These are phyloP conservation scores for Drosophila mauritiana DNA, from an alignment of 1,140 invertebrate species.

Conservation along the genomic window DNA sequence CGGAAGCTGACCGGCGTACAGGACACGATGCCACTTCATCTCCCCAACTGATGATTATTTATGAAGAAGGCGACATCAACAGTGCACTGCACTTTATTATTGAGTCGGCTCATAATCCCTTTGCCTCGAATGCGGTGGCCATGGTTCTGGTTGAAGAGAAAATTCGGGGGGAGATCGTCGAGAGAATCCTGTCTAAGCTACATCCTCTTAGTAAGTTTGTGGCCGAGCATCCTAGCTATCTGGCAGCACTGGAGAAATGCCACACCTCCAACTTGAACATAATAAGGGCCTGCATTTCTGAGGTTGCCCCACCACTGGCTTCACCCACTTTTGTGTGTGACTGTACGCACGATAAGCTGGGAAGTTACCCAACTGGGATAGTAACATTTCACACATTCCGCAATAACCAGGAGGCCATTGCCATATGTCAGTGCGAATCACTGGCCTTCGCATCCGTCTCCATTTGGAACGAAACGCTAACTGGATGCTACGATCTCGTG, in stretches of 20 bases:
- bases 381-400: constrained; percentile 57
- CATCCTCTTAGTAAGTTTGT: constrained; percentile 7
- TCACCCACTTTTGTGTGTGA: constrained; percentile 54
- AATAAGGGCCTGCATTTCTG: constrained; percentile 11
- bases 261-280: constrained; percentile 26
- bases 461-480: constrained; percentile 66
- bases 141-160: constrained; percentile 61
- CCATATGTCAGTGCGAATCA: constrained; percentile 40
- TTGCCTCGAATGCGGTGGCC: constrained; percentile 24
- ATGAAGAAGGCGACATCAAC: constrained; percentile 56
- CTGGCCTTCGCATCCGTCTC: constrained; percentile 23
- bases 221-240: constrained; percentile 15
- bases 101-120: constrained; percentile 54
- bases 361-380: constrained; percentile 33
- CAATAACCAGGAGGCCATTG: constrained; percentile 41
- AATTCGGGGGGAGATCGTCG: constrained; percentile 36
- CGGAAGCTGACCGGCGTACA: neutral
- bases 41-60: constrained; percentile 65
- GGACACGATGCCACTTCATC: neutral
- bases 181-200: constrained; percentile 29
- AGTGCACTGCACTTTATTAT: constrained; percentile 55
- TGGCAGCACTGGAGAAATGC: neutral
- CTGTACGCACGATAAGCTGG: constrained; percentile 38
- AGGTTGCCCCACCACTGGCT: neutral
- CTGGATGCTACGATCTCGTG: constrained; percentile 62